phyloP scores from a whole-genome alignment of 2,888 invertebrate genomes.

The Phengaris alcon region DNA sequence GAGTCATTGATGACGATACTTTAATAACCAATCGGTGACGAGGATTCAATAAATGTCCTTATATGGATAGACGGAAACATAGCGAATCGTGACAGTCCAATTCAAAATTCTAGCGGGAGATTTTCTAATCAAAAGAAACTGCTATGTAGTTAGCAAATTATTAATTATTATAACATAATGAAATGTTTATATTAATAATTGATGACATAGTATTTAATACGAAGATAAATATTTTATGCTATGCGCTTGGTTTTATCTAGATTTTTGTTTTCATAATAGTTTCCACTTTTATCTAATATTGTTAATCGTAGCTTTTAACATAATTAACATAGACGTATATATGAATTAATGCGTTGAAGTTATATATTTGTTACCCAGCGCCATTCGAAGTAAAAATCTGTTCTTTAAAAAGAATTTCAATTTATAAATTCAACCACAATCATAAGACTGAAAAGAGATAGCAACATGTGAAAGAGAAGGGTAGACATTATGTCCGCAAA shows the following conservation, averaged over 20 bases:
- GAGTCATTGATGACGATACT: conserved; percentile 65
- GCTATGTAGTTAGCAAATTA: not conserved
- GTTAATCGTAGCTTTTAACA: no score
- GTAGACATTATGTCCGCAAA: conserved; percentile 8
- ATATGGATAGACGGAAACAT: conserved; percentile 78
- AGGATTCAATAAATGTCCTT: conserved; percentile 81
- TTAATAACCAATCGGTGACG: conserved; percentile 76
- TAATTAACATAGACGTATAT: no score
- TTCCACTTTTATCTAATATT: no score
- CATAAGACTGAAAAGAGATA: not conserved
- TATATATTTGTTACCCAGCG: no score
- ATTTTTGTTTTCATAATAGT: no score
- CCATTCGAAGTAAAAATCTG: no score
- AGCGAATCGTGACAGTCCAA: conserved; percentile 44
- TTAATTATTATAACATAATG: not conserved
- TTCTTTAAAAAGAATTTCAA: no score
- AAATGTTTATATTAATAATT: not conserved
- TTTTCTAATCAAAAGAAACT: not conserved
- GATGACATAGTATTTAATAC: no score
- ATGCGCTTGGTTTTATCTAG: no score
- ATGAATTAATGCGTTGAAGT: no score
- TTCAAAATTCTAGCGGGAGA: conserved; percentile 54
- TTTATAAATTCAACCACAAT: not conserved
- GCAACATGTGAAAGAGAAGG: not conserved
- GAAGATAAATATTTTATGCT: no score